These are phyloP conservation scores for Pangasius mekongensis DNA, from an alignment of 2,797 vertebrate species.

Conservation along the genomic window DNA sequence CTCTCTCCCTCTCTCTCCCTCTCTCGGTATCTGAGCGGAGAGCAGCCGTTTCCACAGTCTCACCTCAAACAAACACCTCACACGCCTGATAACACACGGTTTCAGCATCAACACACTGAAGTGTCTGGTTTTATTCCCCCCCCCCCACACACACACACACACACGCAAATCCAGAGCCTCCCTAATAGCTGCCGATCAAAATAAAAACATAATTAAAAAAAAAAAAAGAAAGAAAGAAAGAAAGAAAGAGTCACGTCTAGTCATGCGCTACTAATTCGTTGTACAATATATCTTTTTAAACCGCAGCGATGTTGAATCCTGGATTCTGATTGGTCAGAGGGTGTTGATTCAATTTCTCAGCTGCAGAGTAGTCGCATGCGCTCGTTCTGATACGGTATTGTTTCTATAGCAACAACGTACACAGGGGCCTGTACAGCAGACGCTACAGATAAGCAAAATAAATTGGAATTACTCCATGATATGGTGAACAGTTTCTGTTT, in stretches of 20 bases:
- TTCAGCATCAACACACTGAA: slow-evolving; percentile 11
- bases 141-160: too few species aligned
- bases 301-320: too few species aligned
- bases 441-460: not conserved
- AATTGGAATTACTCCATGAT: not conserved
- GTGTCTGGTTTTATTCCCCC: too few species aligned
- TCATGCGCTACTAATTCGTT: not conserved
- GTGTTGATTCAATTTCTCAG: not conserved
- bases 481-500: not conserved
- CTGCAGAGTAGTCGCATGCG: not conserved
- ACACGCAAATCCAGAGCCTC: too few species aligned
- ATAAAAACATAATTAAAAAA: not conserved
- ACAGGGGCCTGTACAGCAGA: not conserved
- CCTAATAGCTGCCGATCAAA: not conserved
- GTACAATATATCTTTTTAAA: not conserved
- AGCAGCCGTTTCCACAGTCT: not conserved
- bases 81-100: slow-evolving; percentile 3
- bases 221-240: too few species aligned
- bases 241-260: not conserved
- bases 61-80: slow-evolving; percentile 36
- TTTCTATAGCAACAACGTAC: not conserved
- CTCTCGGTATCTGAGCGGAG: not conserved
- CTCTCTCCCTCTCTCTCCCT: not conserved
- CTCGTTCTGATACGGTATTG: not conserved
- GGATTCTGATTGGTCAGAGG: not conserved